phyloP scores from a whole-genome alignment of 1,140 invertebrate genomes.

The Teleogryllus occipitalis region DNA sequence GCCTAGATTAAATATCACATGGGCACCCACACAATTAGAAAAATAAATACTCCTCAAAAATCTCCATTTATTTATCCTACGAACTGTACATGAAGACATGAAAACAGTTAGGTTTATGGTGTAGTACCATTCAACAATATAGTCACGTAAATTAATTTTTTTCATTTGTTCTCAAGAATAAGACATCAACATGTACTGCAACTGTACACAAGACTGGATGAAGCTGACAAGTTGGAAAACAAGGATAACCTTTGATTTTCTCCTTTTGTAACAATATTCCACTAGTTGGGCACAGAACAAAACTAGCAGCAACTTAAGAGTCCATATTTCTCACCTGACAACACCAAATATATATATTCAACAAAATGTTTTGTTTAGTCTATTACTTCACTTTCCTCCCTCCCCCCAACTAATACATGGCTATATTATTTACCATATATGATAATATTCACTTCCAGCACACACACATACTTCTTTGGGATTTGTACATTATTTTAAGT shows the following conservation, averaged over 20 bases:
- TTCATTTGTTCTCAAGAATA: background rate
- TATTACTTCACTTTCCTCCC: background rate
- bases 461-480: slow-evolving; percentile 16
- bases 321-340: slow-evolving; percentile 10
- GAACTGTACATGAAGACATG: slow-evolving; percentile 16
- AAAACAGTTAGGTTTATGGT: background rate
- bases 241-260: background rate
- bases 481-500: slow-evolving; percentile 19
- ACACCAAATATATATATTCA: slow-evolving; percentile 15
- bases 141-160: background rate
- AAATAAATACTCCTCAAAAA: slow-evolving; percentile 6
- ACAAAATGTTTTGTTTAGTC: slow-evolving; percentile 6
- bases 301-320: background rate
- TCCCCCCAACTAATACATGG: slow-evolving; percentile 8
- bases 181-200: slow-evolving; percentile 9
- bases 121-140: background rate
- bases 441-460: slow-evolving; percentile 11
- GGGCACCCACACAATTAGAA: too few species aligned
- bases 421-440: slow-evolving; percentile 12
- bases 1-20: too few species aligned
- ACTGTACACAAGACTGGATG: background rate
- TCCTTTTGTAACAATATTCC: slow-evolving; percentile 5
- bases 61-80: slow-evolving; percentile 19
- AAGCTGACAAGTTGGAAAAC: background rate
- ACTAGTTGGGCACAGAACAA: background rate